phyloP scores from a whole-genome alignment of 1,140 invertebrate species.

The Maconellicoccus hirsutus region DNA sequence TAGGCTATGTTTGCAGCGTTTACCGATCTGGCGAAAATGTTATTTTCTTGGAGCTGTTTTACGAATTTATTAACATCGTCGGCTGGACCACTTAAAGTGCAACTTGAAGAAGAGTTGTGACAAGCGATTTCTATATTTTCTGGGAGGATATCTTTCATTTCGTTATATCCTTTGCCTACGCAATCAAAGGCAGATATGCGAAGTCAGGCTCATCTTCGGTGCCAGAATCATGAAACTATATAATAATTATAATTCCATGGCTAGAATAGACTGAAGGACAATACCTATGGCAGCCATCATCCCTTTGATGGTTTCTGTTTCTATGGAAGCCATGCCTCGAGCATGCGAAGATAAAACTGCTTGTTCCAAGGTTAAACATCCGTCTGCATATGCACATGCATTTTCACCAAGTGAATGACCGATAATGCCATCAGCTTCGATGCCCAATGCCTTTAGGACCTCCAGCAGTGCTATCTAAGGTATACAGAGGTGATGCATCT shows the following conservation, averaged over 20 bases:
- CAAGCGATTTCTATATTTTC: constrained; percentile 52
- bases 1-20: constrained; percentile 58
- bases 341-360: constrained; percentile 50
- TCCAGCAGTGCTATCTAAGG: constrained; percentile 55
- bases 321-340: constrained; percentile 46
- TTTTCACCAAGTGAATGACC: constrained; percentile 55
- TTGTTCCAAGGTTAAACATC: constrained; percentile 50
- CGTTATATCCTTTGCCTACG: constrained; percentile 35
- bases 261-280: too few relatives aligned
- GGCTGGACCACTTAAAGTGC: constrained; percentile 56
- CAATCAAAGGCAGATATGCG: constrained; percentile 37
- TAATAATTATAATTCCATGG: too few relatives aligned
- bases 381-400: constrained; percentile 60
- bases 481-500: constrained; percentile 15
- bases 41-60: constrained; percentile 43
- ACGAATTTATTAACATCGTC: constrained; percentile 38
- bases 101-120: constrained; percentile 54
- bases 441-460: constrained; percentile 40
- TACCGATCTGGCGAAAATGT: constrained; percentile 64
- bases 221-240: too few relatives aligned
- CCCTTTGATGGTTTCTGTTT: constrained; percentile 41
- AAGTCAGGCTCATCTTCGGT: too few relatives aligned
- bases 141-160: constrained; percentile 48
- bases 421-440: constrained; percentile 51
- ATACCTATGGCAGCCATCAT: constrained; percentile 46